Base-by-base conservation (phyloP, 2,888 invertebrate genomes). In the Zaprionus obscuricornis region DNA sequence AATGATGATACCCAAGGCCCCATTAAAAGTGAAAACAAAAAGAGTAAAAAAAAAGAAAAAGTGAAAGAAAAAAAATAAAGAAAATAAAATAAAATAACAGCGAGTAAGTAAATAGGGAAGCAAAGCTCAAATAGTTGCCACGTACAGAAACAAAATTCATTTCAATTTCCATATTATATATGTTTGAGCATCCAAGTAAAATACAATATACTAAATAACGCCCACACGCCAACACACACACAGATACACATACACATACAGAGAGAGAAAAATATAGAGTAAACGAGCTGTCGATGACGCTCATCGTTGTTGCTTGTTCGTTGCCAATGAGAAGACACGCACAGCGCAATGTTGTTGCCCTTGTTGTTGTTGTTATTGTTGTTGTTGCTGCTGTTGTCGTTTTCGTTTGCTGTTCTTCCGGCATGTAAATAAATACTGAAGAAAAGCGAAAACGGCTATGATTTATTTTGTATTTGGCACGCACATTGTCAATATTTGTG, bases 401-500 rank as follows among this genome's bases (percentile, higher is more conserved):
- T 65, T 49, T 31, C 55, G 52, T 47, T 68, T 67, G 62, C 49
- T 65, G 56, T 70, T 68, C 74, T 75, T 75, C 73, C 79, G 77
- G 70, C 74, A 81, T 81, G 79, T 84, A 84, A 81, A 81, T 81
- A 81, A 81, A 81, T 81, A 75, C 75, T 43, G 27, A 67, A 59
- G 64, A 67, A 54, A 56, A 67, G 36, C 55, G 42, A 71, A 71
- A 64, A 57, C 63, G 71, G 39, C 75, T 66, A 71, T 81, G 82
- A 81, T 81, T 81, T 81, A 81, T 81, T 81, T 81, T 67, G 66
- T 67, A 71, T 84, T 81, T 81, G 66, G 75, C 68, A 79, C 78
- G 74, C 74, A 75, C 78, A 71, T 74, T 82, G 81, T 82, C 82
- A 82, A 82, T 84, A 84, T 82, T 81, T 84, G 71, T 74, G 66